A percentile compares a stretch with the other conserved stretches of the same genome.
These are phyloP conservation scores for Acrocyrtus sp. DNA, from an alignment of 2,888 invertebrate genomes.

Conservation along the genomic window DNA sequence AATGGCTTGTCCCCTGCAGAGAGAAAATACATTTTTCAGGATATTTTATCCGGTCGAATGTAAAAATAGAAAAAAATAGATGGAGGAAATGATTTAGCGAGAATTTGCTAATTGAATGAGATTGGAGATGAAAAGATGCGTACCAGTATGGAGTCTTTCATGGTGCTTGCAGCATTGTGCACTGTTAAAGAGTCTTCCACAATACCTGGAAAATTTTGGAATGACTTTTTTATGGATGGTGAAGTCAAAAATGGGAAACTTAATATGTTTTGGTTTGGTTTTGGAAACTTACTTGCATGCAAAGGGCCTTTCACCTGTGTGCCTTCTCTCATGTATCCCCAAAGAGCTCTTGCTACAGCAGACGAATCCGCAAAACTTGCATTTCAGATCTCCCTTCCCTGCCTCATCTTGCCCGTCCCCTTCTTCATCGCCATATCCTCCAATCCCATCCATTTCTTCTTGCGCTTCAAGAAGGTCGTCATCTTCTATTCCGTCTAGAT, in stretches of 20 bases:
- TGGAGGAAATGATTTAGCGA: not conserved
- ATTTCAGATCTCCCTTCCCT: slow-evolving; percentile 54
- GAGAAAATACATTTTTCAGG: not conserved
- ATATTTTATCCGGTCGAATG: not conserved
- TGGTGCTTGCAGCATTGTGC: slow-evolving; percentile 58
- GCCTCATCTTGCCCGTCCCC: slow-evolving; percentile 23
- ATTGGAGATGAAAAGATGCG: not conserved
- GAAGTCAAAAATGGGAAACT: too few species aligned
- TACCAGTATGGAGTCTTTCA: slow-evolving; percentile 50
- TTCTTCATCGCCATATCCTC: slow-evolving; percentile 26
- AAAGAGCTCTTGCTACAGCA: slow-evolving; percentile 54
- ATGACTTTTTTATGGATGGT: too few species aligned
- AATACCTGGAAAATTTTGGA: too few species aligned
- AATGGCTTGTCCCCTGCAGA: slow-evolving; percentile 52
- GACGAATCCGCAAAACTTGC: slow-evolving; percentile 57
- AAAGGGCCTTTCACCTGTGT: slow-evolving; percentile 56
- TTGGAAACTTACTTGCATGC: slow-evolving; percentile 52
- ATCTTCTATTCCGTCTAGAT: slow-evolving; percentile 42
- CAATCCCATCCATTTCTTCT: slow-evolving; percentile 37
- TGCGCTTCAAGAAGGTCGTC: slow-evolving; percentile 42
- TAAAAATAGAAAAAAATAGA: not conserved
- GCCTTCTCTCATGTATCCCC: slow-evolving; percentile 55
- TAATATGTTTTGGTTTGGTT: not conserved
- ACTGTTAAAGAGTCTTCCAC: slow-evolving; percentile 54
- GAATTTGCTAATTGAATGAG: too few species aligned